Percentiles rank a stretch among this genome's conserved stretches.
These are phyloP conservation scores for Eira barbara DNA, from an alignment of 2,113 vertebrate genomes.

Conservation along the genomic window DNA sequence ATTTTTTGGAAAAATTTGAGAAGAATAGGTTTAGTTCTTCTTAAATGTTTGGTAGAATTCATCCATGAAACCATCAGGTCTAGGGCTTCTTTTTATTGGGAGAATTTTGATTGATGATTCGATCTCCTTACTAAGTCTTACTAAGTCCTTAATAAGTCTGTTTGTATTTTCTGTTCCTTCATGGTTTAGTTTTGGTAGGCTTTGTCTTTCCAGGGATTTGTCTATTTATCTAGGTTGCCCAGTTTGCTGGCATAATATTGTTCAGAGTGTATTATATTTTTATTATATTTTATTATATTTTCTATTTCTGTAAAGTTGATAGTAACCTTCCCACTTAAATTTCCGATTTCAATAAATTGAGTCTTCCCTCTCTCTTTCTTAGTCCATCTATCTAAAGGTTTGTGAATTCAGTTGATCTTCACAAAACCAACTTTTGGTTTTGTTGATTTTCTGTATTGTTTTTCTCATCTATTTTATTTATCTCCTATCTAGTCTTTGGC, in stretches of 20 bases:
- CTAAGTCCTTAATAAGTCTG: background rate
- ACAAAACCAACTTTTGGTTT: background rate
- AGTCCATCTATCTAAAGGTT: background rate
- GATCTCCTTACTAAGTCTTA: background rate
- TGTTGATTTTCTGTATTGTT: background rate
- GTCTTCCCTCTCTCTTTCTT: background rate
- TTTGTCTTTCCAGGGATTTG: background rate
- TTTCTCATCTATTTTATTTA: background rate
- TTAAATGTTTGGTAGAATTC: background rate
- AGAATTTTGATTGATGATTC: background rate
- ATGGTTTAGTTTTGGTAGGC: background rate
- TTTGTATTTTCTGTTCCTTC: background rate
- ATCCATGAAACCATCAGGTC: background rate
- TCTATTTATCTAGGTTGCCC: background rate
- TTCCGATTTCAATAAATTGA: background rate
- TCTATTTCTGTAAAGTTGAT: background rate
- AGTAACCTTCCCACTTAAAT: background rate
- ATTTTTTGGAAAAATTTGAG: background rate
- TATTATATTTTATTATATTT: background rate
- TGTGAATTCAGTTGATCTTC: background rate
- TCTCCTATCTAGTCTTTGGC: background rate
- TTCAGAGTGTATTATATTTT: background rate
- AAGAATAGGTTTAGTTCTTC: background rate
- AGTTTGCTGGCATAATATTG: background rate
- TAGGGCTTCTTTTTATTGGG: background rate